Percentiles rank a stretch among this genome's conserved stretches.
Evolutionary conservation across 1,140 invertebrate species (phyloP).

Genomic region (Myzus persicae): DNA sequence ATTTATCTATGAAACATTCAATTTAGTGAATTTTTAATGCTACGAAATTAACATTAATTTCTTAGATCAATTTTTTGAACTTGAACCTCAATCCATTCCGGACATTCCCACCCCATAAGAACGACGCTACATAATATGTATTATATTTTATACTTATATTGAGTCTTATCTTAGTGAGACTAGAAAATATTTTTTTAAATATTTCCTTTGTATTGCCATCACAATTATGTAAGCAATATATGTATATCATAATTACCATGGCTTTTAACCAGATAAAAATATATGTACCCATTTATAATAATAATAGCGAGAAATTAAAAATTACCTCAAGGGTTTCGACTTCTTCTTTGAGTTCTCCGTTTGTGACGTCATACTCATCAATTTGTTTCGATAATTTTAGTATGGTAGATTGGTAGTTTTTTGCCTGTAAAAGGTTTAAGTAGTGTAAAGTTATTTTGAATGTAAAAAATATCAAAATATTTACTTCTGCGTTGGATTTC

Average conservation of each 20-base stretch:
- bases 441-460: neutral
- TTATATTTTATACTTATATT: neutral
- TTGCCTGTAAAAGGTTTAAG: slow-evolving; percentile 60
- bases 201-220: too few relatives aligned
- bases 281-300: too few relatives aligned
- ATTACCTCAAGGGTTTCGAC: slow-evolving; percentile 63
- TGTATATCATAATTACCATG: too few relatives aligned
- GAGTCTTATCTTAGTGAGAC: neutral
- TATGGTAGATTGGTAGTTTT: slow-evolving; percentile 61
- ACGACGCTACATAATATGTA: neutral
- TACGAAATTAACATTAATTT: too few relatives aligned
- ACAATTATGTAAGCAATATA: too few relatives aligned
- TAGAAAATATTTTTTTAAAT: neutral
- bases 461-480: slow-evolving; percentile 28
- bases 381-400: slow-evolving; percentile 61
- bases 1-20: too few relatives aligned
- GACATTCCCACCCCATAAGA: neutral
- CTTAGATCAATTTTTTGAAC: neutral
- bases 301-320: neutral
- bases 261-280: neutral
- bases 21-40: too few relatives aligned
- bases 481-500: slow-evolving; percentile 33
- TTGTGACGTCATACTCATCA: slow-evolving; percentile 62
- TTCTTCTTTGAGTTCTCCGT: slow-evolving; percentile 63
- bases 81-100: fast-evolving